Base-by-base conservation (phyloP, 2,888 invertebrate species). In the Dorcus parallelipipedus region DNA sequence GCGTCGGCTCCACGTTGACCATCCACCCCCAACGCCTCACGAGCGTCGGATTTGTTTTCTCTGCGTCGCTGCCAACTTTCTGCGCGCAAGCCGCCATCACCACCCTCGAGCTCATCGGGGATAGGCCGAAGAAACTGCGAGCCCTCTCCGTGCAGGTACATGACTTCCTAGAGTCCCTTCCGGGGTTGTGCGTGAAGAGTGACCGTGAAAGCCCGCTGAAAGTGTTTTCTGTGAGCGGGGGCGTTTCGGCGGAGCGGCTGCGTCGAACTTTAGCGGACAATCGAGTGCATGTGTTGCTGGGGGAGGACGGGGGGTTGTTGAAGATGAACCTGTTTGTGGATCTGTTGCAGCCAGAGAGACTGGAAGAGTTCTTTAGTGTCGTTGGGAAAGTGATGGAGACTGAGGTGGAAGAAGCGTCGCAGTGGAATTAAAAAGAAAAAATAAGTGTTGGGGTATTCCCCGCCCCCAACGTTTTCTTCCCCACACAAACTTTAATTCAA, bases 1-100 rank as follows among this genome's bases (percentile, higher is more conserved):
- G 95, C 72, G 92, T 92, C 33, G 97, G 98, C 0, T 87, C 95
- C 0, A 88, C 92, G 59, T 95, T 89, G 73, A 89, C 97, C 48
- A 91, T 98, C 0, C 97, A 98, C 70, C 98, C 98, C 76, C 98
- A 98, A 76, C 82, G 93, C n/a, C 81, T 95, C 0, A 91, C 92
- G 9, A 94, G 94, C 4, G 79, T 91, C 78, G 91, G 93, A 0
- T 98, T 98, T 76, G 97, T 97, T 77, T 99, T 98, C 79, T 98
- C 97, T 2, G 98, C 98, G 0, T 97, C 98, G 0, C 78, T 94
- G 49, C 97, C 98, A 0, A 97, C 98, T 0, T 86, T 97, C 78
- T 78, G 97, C 68, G 90, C 96, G 0, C 87, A 93, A 58, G 94
- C 95, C 0, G 96, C 95, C 6, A 90, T 91, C 56, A 84, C 86